A percentile compares a stretch with the other conserved stretches of the same genome.
Evolutionary conservation across 2,797 vertebrate genomes (phyloP).

Genomic region (Gobionotothen gibberifrons): DNA sequence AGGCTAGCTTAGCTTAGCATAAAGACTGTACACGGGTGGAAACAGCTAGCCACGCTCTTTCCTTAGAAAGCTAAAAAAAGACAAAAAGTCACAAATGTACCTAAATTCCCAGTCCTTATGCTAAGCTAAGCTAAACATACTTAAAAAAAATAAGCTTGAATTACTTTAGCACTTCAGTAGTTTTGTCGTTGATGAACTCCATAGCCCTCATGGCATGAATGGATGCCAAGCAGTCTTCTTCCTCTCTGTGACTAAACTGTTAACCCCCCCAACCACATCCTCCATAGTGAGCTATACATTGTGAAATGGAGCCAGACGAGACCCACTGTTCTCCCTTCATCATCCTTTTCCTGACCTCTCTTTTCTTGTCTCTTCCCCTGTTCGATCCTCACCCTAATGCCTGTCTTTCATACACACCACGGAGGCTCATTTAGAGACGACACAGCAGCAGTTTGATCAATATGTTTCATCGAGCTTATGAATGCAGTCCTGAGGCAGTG

Average conservation of each 20-base stretch:
- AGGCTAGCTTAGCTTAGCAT: background rate
- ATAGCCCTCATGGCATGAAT: conserved; percentile 11
- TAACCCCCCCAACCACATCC: conserved; percentile 22
- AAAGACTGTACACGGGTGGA: background rate
- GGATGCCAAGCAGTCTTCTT: conserved; percentile 31
- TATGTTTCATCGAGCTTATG: background rate
- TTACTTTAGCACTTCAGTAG: background rate
- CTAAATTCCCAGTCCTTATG: background rate
- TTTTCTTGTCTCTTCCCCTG: background rate
- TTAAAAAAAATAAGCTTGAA: background rate
- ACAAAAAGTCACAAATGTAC: no score
- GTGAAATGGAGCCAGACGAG: conserved; percentile 24
- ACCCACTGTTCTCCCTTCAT: conserved; percentile 3
- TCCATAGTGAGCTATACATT: conserved; percentile 28
- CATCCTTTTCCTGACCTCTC: background rate
- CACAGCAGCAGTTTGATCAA: background rate
- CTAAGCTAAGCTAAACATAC: background rate
- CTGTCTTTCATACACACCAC: background rate
- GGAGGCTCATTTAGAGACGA: background rate
- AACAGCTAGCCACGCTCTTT: background rate
- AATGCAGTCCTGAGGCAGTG: background rate
- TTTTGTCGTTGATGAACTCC: background rate
- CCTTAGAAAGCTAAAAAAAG: no score
- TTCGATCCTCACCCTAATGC: background rate
- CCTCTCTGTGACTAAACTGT: conserved; percentile 64